Base-by-base conservation (phyloP, 2,113 vertebrate genomes). In the Poeciliopsis retropinna region DNA sequence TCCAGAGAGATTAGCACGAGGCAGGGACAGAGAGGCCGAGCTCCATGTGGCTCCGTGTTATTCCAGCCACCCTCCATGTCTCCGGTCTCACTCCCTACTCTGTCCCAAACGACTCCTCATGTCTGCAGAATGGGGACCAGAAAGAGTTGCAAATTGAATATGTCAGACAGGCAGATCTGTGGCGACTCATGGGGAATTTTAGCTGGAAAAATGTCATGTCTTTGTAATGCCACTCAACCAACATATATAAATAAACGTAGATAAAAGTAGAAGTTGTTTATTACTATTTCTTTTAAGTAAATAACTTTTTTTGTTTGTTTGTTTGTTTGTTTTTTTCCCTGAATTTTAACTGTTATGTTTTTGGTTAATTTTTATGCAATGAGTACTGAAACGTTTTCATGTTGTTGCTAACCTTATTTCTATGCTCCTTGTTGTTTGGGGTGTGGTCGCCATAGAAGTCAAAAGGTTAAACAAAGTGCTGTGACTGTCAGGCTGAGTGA, bases 401-500 rank as follows among this genome's bases (percentile, higher is more conserved):
- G 67, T 83, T 88, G 82, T 76, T 76, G 89, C 93, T 66, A 28
- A 70, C 64, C 93, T 90, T 86, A 66, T 79, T 73, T 68, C 75
- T 76, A 74, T 66, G 83, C 87, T 87, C 82, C 83, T 92, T 95
- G 94, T 95, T 96, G 95, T 93, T 63, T 66, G 51, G 39, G 88
- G 64, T 91, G 93, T 88, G 93, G 91, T 90, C 96, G 94, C 93
- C 88, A 93, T 88, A 85, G 92, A 93, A 95, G 95, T 95, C 95
- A 94, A 97, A 96, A 97, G 96, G 95, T 97, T 97, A 98, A 98
- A 96, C 95, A 96, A 96, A 96, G 95, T 94, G 94, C 94, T 93
- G 95, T 91, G 94, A 94, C 94, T 97, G 96, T 97, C 96, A 96
- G 95, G 93, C 95, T 96, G 96, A 98, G 96, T 95, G 96, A 98